phyloP scores from a whole-genome alignment of 1,140 invertebrate genomes.

The Dryas iulia region DNA sequence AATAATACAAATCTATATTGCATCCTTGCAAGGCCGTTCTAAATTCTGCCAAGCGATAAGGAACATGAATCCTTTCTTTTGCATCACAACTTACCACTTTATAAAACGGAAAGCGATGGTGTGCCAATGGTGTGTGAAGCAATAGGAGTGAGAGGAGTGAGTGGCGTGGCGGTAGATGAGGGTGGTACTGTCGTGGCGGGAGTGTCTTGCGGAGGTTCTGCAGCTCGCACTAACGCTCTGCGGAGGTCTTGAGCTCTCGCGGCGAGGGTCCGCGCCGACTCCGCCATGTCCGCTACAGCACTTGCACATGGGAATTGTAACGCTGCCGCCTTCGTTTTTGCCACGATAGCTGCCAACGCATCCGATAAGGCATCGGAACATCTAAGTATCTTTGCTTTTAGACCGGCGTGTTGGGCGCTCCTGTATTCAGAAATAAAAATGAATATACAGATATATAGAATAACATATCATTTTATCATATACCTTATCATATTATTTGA shows the following conservation, averaged over 20 bases:
- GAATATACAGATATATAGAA: background rate
- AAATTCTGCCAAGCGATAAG: conserved; percentile 23
- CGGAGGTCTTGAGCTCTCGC: conserved; percentile 60
- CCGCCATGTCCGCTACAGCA: conserved; percentile 96
- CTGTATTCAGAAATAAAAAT: conserved; percentile 53
- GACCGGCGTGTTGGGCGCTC: conserved; percentile 86
- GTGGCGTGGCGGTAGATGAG: conserved; percentile 51
- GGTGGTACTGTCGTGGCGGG: conserved; percentile 60
- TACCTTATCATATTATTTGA: too few relatives aligned
- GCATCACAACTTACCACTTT: conserved; percentile 28
- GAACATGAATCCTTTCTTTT: conserved; percentile 12
- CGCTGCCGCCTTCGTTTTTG: conserved; percentile 94
- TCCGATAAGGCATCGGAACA: conserved; percentile 92
- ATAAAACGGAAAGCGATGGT: conserved; percentile 52
- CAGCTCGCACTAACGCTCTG: conserved; percentile 53
- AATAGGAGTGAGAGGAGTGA: conserved; percentile 57
- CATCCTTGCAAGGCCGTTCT: background rate
- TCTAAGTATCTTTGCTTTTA: conserved; percentile 87
- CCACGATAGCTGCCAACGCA: conserved; percentile 90
- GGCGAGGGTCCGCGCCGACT: conserved; percentile 83
- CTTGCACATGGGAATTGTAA: conserved; percentile 93
- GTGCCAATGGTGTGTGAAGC: conserved; percentile 41
- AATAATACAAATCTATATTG: background rate
- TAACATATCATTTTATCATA: too few relatives aligned
- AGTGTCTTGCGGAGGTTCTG: conserved; percentile 58